Conservation (phyloP, 2,113 vertebrate genomes). For the Catharus bicknelli region DNA sequence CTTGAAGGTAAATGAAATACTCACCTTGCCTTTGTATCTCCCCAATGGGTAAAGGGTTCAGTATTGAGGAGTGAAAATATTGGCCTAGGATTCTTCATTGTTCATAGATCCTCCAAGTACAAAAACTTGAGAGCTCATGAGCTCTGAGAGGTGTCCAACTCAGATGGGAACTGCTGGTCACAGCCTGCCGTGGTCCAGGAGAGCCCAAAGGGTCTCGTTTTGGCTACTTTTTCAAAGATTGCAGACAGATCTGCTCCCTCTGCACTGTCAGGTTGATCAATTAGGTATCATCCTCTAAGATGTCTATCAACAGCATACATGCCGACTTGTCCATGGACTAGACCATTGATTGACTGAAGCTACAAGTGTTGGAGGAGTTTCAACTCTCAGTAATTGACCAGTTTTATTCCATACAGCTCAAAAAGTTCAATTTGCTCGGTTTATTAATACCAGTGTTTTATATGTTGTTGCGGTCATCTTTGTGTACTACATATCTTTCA, state of each 20-base stretch:
- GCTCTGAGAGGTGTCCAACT: background rate
- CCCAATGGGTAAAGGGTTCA: background rate
- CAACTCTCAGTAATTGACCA: background rate
- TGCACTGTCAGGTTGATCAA: background rate
- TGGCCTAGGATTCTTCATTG: background rate
- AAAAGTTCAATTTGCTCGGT: background rate
- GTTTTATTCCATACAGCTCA: background rate
- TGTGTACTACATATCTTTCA: background rate
- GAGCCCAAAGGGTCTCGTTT: background rate
- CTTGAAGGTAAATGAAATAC: background rate
- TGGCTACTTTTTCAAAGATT: background rate
- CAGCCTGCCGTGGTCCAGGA: rapidly evolving
- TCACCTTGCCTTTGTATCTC: background rate
- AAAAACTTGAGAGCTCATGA: background rate
- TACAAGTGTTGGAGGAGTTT: background rate
- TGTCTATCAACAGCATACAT: background rate
- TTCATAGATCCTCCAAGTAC: rapidly evolving
- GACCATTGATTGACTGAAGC: background rate
- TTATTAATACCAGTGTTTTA: background rate
- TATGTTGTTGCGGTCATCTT: background rate
- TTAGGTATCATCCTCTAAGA: background rate
- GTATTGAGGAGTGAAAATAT: background rate
- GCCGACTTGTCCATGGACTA: background rate
- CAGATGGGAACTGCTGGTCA: background rate
- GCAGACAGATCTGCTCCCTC: background rate